A percentile compares a stretch with the other conserved stretches of the same genome.
phyloP scores from a whole-genome alignment of 2,113 vertebrate species.

The Eidolon helvum region DNA sequence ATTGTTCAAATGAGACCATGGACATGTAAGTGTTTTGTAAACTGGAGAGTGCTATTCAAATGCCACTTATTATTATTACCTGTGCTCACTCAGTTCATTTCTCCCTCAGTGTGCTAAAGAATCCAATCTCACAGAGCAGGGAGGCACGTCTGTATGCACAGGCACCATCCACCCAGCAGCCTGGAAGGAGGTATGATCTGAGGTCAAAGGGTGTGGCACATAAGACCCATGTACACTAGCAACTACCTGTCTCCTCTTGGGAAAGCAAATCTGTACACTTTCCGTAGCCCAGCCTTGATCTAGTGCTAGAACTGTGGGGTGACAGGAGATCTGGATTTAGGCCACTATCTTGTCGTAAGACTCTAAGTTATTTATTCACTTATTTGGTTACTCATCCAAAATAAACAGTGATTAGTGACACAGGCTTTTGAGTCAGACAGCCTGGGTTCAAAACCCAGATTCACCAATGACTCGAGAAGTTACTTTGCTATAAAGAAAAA shows the following conservation, averaged over 20 bases:
- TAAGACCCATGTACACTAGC: rapidly evolving
- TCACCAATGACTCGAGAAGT: not conserved
- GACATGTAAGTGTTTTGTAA: not conserved
- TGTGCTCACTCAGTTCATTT: not conserved
- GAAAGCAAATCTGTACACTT: rapidly evolving
- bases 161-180: not conserved
- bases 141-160: no score
- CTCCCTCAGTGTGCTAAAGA: not conserved
- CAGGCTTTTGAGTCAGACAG: not conserved
- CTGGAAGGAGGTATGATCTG: not conserved
- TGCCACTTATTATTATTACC: not conserved
- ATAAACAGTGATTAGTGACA: not conserved
- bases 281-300: not conserved
- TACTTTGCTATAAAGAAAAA: not conserved
- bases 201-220: not conserved
- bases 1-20: not conserved
- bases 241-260: not conserved
- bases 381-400: not conserved
- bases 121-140: not conserved
- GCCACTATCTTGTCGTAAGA: not conserved
- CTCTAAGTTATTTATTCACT: not conserved
- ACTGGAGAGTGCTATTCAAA: not conserved
- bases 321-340: not conserved
- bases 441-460: not conserved
- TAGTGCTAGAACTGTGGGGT: not conserved